Percentiles rank a stretch among this genome's conserved stretches.
Evolutionary conservation across 2,888 invertebrate species (phyloP).

Genomic region (Drosophila flavopinicola): DNA sequence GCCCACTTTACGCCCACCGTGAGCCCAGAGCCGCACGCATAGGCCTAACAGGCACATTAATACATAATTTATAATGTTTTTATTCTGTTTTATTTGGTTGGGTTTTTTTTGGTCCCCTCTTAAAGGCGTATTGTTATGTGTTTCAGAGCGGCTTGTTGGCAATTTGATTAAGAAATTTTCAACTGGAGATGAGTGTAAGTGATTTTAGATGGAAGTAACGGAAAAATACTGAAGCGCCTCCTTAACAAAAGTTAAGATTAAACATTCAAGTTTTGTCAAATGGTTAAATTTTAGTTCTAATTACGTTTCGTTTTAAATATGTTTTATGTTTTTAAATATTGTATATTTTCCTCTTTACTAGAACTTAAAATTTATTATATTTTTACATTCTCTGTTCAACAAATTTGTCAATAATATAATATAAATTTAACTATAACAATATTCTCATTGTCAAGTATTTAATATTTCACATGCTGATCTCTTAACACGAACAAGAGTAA

Average conservation of each 20-base stretch:
- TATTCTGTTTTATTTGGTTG: slow-evolving; percentile 58
- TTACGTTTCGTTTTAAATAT: no score
- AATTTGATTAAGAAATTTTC: slow-evolving; percentile 59
- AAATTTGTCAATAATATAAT: no score
- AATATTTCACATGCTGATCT: no score
- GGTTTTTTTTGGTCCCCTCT: slow-evolving; percentile 1
- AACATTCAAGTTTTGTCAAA: neutral
- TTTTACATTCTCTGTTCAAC: no score
- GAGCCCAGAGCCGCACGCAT: slow-evolving; percentile 28
- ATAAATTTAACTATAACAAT: no score
- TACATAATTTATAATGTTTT: slow-evolving; percentile 81
- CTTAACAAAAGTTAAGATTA: neutral
- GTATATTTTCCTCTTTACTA: no score
- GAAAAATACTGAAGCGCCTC: slow-evolving; percentile 1
- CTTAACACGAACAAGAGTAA: neutral
- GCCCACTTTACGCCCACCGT: slow-evolving; percentile 19
- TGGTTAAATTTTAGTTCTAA: no score
- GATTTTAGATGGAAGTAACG: slow-evolving; percentile 26
- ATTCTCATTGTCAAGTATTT: no score
- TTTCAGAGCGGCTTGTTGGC: slow-evolving; percentile 11
- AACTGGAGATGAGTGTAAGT: slow-evolving; percentile 31
- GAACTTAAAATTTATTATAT: no score
- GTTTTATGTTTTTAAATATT: no score
- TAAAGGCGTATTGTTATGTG: slow-evolving; percentile 21
- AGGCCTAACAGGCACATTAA: slow-evolving; percentile 78